Percentiles rank a stretch among this genome's conserved stretches.
These are phyloP conservation scores for Sebastes matsubarae DNA, from an alignment of 2,797 vertebrate genomes.

Conservation along the genomic window DNA sequence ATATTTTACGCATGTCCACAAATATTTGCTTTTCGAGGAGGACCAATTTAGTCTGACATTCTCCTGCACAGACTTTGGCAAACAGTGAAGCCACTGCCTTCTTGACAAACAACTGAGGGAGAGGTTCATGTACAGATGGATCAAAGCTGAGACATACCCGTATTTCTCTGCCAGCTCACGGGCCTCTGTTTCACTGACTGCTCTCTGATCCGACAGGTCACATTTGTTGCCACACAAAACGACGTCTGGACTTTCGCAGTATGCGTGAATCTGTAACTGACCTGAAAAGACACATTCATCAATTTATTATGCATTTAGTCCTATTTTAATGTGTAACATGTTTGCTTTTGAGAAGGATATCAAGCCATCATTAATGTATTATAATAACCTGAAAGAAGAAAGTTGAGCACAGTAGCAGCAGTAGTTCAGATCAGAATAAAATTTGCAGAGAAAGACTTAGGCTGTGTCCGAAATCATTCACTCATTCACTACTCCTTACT, in stretches of 20 bases:
- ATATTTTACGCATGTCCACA: conserved; percentile 62
- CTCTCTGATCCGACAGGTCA: conserved; percentile 92
- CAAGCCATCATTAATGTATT: no score
- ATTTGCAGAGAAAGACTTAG: neutral
- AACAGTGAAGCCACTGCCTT: conserved; percentile 79
- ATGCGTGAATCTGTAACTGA: conserved; percentile 95
- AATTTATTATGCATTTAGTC: neutral
- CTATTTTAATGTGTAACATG: neutral
- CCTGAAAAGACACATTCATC: conserved; percentile 78
- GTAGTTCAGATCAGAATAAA: neutral
- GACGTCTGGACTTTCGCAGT: conserved; percentile 97
- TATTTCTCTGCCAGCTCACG: conserved; percentile 94
- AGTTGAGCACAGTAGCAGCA: neutral
- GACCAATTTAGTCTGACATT: conserved; percentile 46
- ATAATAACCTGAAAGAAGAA: neutral
- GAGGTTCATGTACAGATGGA: conserved; percentile 51
- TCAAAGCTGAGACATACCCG: conserved; percentile 83
- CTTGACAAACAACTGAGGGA: conserved; percentile 76
- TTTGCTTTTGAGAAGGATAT: neutral
- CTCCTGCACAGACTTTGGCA: conserved; percentile 60
- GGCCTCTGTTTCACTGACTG: conserved; percentile 89
- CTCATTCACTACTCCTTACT: no score
- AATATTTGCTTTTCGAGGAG: conserved; percentile 80
- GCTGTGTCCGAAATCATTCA: no score
- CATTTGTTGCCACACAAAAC: conserved; percentile 97